Evolutionary conservation across 30 jellyfish, hydroid and myxozoan genomes (phyloP).

Genomic region (Nemopilema nomurai): DNA sequence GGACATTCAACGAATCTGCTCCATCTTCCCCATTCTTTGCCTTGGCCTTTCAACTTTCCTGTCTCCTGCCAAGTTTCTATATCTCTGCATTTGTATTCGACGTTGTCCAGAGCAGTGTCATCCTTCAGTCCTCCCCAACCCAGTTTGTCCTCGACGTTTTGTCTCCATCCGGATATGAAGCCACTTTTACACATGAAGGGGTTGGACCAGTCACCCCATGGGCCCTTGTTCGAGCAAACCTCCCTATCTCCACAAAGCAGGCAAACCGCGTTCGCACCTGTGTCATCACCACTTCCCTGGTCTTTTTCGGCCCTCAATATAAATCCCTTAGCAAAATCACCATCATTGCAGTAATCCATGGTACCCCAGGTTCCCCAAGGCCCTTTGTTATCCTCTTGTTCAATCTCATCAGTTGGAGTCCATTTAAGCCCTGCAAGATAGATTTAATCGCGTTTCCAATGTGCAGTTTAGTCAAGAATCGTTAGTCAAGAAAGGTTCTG

Average conservation of each 20-base stretch:
- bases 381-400: constrained; percentile 20
- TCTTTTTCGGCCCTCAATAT: constrained; percentile 7
- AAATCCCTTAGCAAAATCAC: constrained; percentile 49
- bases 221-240: constrained; percentile 36
- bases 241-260: constrained; percentile 23
- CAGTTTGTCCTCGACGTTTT: constrained; percentile 38
- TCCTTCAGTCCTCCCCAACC: constrained; percentile 26
- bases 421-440: constrained; percentile 5
- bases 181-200: constrained; percentile 31
- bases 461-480: too few species aligned
- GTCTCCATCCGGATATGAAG: constrained; percentile 58
- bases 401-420: not conserved
- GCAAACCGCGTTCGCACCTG: constrained; percentile 66
- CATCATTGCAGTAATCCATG: constrained; percentile 41
- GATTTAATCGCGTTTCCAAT: not conserved
- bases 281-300: constrained; percentile 36
- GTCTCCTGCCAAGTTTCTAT: constrained; percentile 31
- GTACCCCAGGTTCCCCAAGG: constrained; percentile 62
- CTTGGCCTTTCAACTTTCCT: constrained; percentile 21
- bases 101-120: constrained; percentile 56
- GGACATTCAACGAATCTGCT: constrained; percentile 57
- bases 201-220: constrained; percentile 59
- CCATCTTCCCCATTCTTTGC: constrained; percentile 59
- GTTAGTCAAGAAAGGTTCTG: too few species aligned
- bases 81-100: constrained; percentile 64